Evolutionary conservation across 2,113 vertebrate genomes (phyloP), one percentile per base, ranked within the genome.

Genomic region (Triplophysa siluroides): DNA sequence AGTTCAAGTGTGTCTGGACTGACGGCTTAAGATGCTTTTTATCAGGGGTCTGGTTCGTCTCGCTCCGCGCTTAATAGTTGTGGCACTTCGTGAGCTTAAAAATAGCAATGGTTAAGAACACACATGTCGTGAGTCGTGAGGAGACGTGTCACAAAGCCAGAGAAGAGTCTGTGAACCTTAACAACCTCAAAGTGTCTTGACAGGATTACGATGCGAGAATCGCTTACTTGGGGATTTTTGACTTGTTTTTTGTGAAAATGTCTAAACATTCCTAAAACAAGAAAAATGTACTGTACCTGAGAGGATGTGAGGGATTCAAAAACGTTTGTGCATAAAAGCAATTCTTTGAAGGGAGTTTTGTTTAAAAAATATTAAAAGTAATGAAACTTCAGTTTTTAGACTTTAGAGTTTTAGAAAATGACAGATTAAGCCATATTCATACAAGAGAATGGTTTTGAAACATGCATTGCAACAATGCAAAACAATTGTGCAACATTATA

Each of bases 1-100:
- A 56, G 73, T 60, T 63, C 63, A 66, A 56, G 62, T 62, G 24
- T 74, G 56, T 76, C 24, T 70, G 41, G 45, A 62, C 24, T 80
- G 69, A 78, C 26, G 21, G 13, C 29, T 69, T 24, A 52, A 82
- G 66, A 68, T 16, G 14, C 5, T 19, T 45, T 69, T 50, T 9
- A 19, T 60, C 66, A 23, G 19, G 0, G 13, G 43, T 54, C 14
- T 29, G 19, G 18, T n/a, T n/a, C n/a, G n/a, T n/a, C n/a, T n/a
- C n/a, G n/a, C n/a, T n/a, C n/a, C n/a, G 19, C 47, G 41, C 16
- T 76, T 52, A 76, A 52, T 62, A 26, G 56, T 58, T 52, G 2
- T 38, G 29, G 1, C 29, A 41, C 19, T 70, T 54, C 43, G 56
- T 33, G 3, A 23, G 43, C 4, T 56, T 50, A 43, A 24, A 70